phyloP scores from a whole-genome alignment of 2,888 invertebrate species.

The Gortyna flavago region DNA sequence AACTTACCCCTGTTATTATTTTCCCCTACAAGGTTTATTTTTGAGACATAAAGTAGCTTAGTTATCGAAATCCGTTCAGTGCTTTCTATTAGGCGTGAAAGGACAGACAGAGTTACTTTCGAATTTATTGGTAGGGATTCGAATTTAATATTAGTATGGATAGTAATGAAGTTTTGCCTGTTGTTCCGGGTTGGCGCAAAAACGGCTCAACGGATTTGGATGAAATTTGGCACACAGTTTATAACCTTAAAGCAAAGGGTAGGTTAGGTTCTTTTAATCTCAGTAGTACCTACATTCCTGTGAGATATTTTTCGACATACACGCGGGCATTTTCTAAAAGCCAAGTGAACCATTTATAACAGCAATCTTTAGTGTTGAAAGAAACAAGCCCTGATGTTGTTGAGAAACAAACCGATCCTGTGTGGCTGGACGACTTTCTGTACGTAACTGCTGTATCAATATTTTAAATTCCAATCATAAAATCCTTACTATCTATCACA shows the following conservation, averaged over 20 bases:
- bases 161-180: background rate
- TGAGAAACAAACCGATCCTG: slow-evolving; percentile 28
- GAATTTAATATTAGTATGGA: no score
- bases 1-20: no score
- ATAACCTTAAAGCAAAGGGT: no score
- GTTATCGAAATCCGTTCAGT: no score
- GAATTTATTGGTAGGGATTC: no score
- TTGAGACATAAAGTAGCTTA: no score
- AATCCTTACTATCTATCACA: slow-evolving; percentile 20
- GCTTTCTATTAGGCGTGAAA: no score
- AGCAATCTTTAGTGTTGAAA: slow-evolving; percentile 31
- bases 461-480: slow-evolving; percentile 44
- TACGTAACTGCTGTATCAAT: slow-evolving; percentile 41
- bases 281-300: background rate
- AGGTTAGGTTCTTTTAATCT: no score
- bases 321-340: background rate
- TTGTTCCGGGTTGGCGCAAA: background rate
- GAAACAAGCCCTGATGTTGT: slow-evolving; percentile 28
- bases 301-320: background rate
- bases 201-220: background rate
- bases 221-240: no score
- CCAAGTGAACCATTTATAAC: slow-evolving; percentile 21
- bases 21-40: no score
- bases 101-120: no score
- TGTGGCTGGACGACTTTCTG: slow-evolving; percentile 41